Base-by-base conservation (phyloP, 1,140 invertebrate species). In the Drosophila ogumai region DNA sequence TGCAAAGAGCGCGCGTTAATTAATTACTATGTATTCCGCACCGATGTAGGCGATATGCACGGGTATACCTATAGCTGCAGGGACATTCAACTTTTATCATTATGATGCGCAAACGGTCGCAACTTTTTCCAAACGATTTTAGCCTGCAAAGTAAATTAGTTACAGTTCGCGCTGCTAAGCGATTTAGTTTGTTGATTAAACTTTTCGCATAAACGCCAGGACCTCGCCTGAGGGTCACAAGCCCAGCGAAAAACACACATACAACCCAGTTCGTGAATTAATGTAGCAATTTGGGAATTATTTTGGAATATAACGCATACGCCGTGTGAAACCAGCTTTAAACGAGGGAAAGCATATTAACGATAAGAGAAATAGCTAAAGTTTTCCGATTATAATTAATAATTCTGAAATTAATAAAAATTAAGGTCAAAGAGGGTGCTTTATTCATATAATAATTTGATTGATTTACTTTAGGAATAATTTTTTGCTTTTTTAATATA, bases 121-220 rank as follows among this genome's bases (percentile, higher is more conserved):
- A 87, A 88, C 65, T 86, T 88, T 90, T 90, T 64, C 59, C 32
- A 28, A 49, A 49, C 40, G 28, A 43, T 60, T 76, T 34, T 64
- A 60, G 67, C 31, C 54, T 68, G 58, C 74, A 63, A 63, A 75
- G 66, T 72, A 81, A 90, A 81, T 90, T 88, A 90, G 74, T 88
- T 88, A 75, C 76, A 84, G 77, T 84, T 84, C 63, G 55, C 74
- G 66, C 82, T 90, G 82, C 73, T 90, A 88, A 88, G 81, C 85
- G 85, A 85, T 90, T 90, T 88, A 90, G 81, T 90, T 88, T 80
- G 77, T 85, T 85, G 81, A 81, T 88, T 90, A 84, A 88, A 88
- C 84, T 88, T 88, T 88, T 78, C 78, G 63, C 72, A 88, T 88
- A 88, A 88, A 88, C 80, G 84, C 69, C 69, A 47, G 69, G 69